These are phyloP conservation scores for Agonum fuliginosum DNA, from an alignment of 2,888 invertebrate genomes.

Conservation along the genomic window DNA sequence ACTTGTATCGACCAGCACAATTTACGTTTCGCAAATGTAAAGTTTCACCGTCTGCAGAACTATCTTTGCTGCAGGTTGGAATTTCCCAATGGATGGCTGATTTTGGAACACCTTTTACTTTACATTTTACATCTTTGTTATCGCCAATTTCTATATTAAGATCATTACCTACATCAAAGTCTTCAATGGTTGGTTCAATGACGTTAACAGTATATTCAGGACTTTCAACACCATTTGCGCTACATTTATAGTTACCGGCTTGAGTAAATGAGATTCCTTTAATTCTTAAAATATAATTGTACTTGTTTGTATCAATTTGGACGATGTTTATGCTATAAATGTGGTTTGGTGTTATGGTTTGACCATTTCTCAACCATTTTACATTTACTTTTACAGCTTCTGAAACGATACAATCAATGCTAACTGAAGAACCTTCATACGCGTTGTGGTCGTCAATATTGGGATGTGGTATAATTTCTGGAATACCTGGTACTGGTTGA, in stretches of 20 bases:
- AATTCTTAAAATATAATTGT: background rate
- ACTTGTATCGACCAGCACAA: slow-evolving; percentile 9
- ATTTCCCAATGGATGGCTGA: slow-evolving; percentile 3
- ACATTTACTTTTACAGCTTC: background rate
- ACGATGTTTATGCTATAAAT: background rate
- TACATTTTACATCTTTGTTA: background rate
- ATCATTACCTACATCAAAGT: background rate
- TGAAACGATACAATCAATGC: background rate
- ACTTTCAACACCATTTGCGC: background rate
- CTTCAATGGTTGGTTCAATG: background rate
- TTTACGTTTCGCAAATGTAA: background rate
- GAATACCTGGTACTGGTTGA: background rate
- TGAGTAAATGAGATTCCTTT: background rate
- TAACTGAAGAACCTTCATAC: background rate
- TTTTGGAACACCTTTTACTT: background rate
- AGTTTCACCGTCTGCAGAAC: background rate
- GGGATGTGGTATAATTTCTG: background rate
- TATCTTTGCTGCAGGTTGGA: slow-evolving; percentile 7
- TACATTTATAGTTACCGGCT: slow-evolving; percentile 23
- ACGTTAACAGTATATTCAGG: background rate
- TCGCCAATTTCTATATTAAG: background rate
- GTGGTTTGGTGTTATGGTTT: background rate
- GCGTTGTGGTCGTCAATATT: background rate
- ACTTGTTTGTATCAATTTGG: background rate
- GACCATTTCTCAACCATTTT: background rate